These are phyloP conservation scores for Philereme vetulata DNA, from an alignment of 2,888 invertebrate species.

Conservation along the genomic window DNA sequence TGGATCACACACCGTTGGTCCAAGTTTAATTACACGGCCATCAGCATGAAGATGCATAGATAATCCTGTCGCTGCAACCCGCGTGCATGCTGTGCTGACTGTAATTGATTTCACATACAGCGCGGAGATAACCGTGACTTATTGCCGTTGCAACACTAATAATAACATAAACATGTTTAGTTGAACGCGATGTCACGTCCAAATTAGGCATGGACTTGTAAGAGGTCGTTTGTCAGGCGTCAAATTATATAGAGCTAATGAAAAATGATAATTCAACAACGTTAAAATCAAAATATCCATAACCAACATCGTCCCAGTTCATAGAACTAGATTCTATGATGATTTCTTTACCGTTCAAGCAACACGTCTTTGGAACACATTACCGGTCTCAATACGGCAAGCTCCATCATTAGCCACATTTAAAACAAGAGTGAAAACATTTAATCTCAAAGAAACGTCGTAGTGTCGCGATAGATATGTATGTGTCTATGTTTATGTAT, in stretches of 20 bases:
- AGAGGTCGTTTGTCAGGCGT: conserved; percentile 2
- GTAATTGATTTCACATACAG: conserved; percentile 36
- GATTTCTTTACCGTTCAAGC: too few relatives aligned
- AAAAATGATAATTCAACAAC: too few relatives aligned
- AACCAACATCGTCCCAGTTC: too few relatives aligned
- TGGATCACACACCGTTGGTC: conserved; percentile 19
- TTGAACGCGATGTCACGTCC: neutral
- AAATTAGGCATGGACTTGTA: neutral
- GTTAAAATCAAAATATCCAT: too few relatives aligned
- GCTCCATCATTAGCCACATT: too few relatives aligned
- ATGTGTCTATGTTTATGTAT: too few relatives aligned
- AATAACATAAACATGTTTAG: conserved; percentile 7
- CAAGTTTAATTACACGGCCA: conserved; percentile 28
- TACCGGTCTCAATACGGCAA: too few relatives aligned
- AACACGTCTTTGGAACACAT: too few relatives aligned
- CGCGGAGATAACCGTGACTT: conserved; percentile 34
- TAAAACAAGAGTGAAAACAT: too few relatives aligned
- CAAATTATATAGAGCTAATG: conserved; percentile 1
- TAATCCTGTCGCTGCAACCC: conserved; percentile 34
- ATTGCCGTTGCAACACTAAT: conserved; percentile 23
- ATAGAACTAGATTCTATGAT: too few relatives aligned
- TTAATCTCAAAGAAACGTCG: too few relatives aligned
- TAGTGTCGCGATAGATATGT: too few relatives aligned
- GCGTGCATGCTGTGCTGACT: conserved; percentile 27
- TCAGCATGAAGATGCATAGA: conserved; percentile 30